Evolutionary conservation across 2,888 invertebrate genomes (phyloP), one percentile per base, ranked within the genome.

Genomic region (Corbicula japonica): DNA sequence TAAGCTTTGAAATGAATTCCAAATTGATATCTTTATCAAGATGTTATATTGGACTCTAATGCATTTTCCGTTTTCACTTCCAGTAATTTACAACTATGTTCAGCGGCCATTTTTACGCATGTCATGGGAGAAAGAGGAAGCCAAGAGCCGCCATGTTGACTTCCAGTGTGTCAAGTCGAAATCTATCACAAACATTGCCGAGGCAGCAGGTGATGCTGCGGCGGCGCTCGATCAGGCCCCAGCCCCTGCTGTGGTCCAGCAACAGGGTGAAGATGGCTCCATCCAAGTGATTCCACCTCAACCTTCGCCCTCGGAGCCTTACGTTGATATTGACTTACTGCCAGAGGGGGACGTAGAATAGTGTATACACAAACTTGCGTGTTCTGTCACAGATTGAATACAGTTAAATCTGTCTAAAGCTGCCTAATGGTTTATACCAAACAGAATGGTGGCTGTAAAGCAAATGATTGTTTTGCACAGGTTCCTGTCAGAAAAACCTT

Each of bases 91-190:
- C 95, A 99, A 99, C 94, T 99, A 99, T 93, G 99, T 99, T 0
- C 99, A 99, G 93, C 95, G 99, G 0, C 99, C 99, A 0, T 99
- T 99, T 94, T 97, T 99, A 68, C 98, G 99, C 92, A 98, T 98
- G 97, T 98, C 98, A 0, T 99, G 99, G 99, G 99, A 99, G 93
- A 99, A 99, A 91, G 99, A 99, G 92, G 99, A 99, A 91, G 99
- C 99, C 0, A 98, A 99, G 92, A 98, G 98, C 91, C 96, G 99
- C 0, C 99, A 99, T 92, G 99, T 99, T 0, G 99, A 99, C 94
- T 99, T 99, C 82, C 98, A 99, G 94, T 99, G 99, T 93, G 98
- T 99, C 70, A 99, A 98, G 94, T 98, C 98, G 2, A 99, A 99
- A 92, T 98, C 98, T 0, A 98, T 99, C 34, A 99, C 98, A 12